Conservation (phyloP, 2,797 vertebrate species). For the Channallabes apus region DNA sequence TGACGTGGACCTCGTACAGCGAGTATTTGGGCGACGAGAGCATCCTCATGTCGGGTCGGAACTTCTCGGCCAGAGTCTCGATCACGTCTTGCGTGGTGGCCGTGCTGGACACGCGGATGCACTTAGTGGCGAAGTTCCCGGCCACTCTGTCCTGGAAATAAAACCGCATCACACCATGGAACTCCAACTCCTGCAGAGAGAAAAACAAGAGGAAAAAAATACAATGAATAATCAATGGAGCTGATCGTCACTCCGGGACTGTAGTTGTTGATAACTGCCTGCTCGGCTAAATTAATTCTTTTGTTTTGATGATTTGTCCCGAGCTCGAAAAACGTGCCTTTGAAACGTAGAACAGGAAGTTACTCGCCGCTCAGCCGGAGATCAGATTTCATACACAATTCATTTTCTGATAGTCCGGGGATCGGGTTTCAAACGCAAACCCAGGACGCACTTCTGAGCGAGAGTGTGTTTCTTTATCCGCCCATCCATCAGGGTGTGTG, state of each 20-base stretch:
- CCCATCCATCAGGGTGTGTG: neutral
- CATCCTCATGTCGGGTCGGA: conserved; percentile 98
- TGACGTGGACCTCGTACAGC: conserved; percentile 96
- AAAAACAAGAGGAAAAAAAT: neutral
- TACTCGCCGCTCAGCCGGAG: neutral
- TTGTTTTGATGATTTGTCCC: neutral
- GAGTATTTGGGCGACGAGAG: conserved; percentile 95
- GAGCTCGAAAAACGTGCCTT: neutral
- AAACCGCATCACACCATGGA: conserved; percentile 98
- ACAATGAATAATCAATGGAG: neutral
- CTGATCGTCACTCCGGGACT: neutral
- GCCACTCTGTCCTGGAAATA: conserved; percentile 99
- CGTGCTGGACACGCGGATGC: conserved; percentile 95
- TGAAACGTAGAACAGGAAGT: neutral
- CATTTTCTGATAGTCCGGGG: neutral
- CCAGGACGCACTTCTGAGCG: neutral
- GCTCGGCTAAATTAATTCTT: neutral
- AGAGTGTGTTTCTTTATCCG: neutral
- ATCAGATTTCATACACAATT: neutral
- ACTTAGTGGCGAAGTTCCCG: conserved; percentile 98
- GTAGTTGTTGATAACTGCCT: neutral
- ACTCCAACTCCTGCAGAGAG: conserved; percentile 88
- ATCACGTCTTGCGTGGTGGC: conserved; percentile 98
- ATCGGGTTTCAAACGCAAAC: neutral
- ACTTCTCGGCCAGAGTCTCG: conserved; percentile 96